A percentile compares a stretch with the other conserved stretches of the same genome.
Conservation (phyloP, 2,113 vertebrate species). For the Emydocephalus ijimae region DNA sequence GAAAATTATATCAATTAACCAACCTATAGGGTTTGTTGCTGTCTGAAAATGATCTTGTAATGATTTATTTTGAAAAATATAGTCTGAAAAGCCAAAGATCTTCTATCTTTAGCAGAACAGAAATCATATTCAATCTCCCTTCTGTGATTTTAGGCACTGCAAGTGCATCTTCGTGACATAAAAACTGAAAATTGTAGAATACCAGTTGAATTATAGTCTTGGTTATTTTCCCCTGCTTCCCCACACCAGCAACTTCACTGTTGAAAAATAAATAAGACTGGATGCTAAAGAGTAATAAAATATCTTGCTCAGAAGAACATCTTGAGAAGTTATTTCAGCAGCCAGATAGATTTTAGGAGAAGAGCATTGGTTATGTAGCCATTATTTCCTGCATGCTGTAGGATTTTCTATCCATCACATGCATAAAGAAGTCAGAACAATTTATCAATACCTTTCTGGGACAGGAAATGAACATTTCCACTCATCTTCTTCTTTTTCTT, state of each 20-base stretch:
- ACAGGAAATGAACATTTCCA: slow-evolving; percentile 42
- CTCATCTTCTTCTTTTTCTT: slow-evolving; percentile 26
- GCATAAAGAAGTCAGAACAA: background rate
- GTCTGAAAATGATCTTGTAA: background rate
- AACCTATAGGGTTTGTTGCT: background rate
- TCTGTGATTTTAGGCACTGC: background rate
- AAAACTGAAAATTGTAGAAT: background rate
- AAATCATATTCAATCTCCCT: background rate
- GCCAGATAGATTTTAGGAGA: background rate
- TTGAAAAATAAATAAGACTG: background rate
- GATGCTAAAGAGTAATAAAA: background rate
- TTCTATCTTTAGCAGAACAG: too few species aligned
- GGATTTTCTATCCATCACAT: background rate
- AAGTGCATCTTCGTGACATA: background rate
- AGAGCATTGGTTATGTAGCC: background rate
- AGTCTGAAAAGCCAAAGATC: background rate
- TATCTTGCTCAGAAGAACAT: background rate
- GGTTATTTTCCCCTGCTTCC: background rate
- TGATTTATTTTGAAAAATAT: background rate
- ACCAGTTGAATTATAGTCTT: background rate
- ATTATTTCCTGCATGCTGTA: background rate
- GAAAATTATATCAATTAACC: background rate
- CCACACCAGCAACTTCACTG: background rate
- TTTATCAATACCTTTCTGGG: slow-evolving; percentile 27
- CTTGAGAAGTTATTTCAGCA: background rate